phyloP scores from a whole-genome alignment of 2,888 invertebrate species.

The Xanthia icteritia region DNA sequence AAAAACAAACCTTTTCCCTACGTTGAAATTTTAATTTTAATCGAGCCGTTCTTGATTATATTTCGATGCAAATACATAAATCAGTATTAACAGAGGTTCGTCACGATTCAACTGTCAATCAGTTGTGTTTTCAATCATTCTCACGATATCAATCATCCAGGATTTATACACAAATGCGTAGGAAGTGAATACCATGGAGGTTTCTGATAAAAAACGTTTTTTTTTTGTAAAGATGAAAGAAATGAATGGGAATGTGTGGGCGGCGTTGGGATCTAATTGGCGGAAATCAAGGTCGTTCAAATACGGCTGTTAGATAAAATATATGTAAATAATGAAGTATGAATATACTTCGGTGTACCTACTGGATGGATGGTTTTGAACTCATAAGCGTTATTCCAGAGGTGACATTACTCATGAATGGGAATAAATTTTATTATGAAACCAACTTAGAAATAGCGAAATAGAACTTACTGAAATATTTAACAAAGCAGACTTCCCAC shows the following conservation, averaged over 20 bases:
- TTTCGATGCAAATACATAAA: constrained; percentile 60
- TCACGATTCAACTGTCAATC: constrained; percentile 64
- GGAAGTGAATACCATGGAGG: constrained; percentile 13
- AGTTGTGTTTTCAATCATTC: constrained; percentile 61
- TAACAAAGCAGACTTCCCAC: neutral
- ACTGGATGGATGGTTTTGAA: too few species aligned
- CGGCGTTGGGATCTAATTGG: constrained; percentile 20
- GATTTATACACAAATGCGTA: constrained; percentile 39
- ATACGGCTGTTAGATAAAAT: neutral
- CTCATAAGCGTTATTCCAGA: neutral
- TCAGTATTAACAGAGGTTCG: constrained; percentile 51
- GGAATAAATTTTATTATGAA: neutral
- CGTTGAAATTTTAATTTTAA: constrained; percentile 23
- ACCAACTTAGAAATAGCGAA: neutral
- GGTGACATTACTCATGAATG: neutral
- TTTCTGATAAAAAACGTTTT: constrained; percentile 1
- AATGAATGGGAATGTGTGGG: constrained; percentile 34
- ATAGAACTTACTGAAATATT: neutral
- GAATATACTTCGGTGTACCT: neutral
- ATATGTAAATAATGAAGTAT: neutral
- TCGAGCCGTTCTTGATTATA: constrained; percentile 37
- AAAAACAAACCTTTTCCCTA: neutral
- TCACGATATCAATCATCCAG: constrained; percentile 60
- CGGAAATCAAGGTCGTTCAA: constrained; percentile 1
- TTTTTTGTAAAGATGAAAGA: constrained; percentile 24